phyloP scores from a whole-genome alignment of 2,888 invertebrate genomes.

The Panzeria rudis region DNA sequence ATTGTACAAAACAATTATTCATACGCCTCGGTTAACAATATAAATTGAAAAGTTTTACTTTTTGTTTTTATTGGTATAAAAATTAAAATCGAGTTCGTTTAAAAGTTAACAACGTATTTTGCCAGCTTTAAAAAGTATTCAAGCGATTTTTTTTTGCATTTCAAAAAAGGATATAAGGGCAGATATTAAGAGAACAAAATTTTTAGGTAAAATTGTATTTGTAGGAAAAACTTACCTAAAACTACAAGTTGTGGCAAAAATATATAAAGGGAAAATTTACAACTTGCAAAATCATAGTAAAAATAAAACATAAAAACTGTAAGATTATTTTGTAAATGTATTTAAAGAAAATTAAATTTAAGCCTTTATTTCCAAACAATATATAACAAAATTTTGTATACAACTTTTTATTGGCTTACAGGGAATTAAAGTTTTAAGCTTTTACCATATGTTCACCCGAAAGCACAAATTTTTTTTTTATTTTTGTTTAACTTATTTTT shows the following conservation, averaged over 20 bases:
- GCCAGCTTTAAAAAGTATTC: background rate
- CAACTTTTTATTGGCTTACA: slow-evolving; percentile 43
- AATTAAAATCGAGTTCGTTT: background rate
- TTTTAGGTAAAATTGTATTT: background rate
- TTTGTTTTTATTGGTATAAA: background rate
- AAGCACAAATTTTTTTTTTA: background rate
- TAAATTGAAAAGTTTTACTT: slow-evolving; percentile 40
- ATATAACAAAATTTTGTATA: background rate
- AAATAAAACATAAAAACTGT: background rate
- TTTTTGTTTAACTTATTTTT: slow-evolving; percentile 31
- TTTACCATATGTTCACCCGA: slow-evolving; percentile 31
- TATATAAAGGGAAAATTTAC: background rate
- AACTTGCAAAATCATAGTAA: background rate
- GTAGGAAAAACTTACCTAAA: background rate
- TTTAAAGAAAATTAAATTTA: background rate
- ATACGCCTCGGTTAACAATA: slow-evolving; percentile 59
- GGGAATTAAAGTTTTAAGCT: slow-evolving; percentile 50
- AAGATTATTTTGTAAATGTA: background rate
- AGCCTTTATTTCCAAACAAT: slow-evolving; percentile 12
- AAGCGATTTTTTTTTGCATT: background rate
- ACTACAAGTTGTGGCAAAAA: slow-evolving; percentile 8
- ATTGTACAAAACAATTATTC: slow-evolving; percentile 53
- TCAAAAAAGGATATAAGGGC: slow-evolving; percentile 14
- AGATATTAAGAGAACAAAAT: background rate
- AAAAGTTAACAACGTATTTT: background rate